Evolutionary conservation across 2,888 invertebrate species (phyloP), one percentile per base, ranked within the genome.

Genomic region (Encarsia formosa): DNA sequence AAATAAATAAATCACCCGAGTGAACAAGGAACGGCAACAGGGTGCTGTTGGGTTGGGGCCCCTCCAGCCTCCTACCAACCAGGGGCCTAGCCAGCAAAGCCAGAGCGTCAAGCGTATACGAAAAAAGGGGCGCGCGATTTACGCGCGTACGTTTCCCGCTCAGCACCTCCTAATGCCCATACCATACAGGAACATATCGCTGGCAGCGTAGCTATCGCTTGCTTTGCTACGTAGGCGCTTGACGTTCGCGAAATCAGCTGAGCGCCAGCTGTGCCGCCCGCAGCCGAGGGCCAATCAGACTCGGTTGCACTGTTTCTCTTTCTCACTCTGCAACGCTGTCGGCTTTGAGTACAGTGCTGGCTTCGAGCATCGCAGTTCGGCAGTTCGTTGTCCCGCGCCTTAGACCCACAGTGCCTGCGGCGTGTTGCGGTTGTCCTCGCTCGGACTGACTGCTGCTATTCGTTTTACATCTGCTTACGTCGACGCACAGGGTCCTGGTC

Each of bases 131-230:
- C 56, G 60, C 56, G 60, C 55, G 50, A 56, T 68, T 71, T 70
- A 68, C 68, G 69, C 70, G 71, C 69, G 68, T 61, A 67, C 41
- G 57, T 69, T 67, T 70, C 70, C 71, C 70, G 70, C 70, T 68
- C 64, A 65, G 59, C 47, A 26, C 31, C 20, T 19, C 4, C 41
- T 31, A 23, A 19, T 9, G 22, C 39, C 15, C 26, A 29, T 19
- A 13, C 41, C 18, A 37, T 23, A 42, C 37, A 20, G 22, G 31
- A 9, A 22, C 37, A 9, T 8, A 29, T 34, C n/a, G 16, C 34
- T 34, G 8, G 34, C 13, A 9, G 34, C n/a, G 16, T 13, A 13
- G 26, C 26, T 13, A 13, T 34, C 6, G 34, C n/a, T n/a, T 34
- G 15, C 34, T 13, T 34, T 5, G 26, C 26, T 26, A 11, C 6